phyloP scores from a whole-genome alignment of 2,797 vertebrate species.

The Neomorphus geoffroyi region DNA sequence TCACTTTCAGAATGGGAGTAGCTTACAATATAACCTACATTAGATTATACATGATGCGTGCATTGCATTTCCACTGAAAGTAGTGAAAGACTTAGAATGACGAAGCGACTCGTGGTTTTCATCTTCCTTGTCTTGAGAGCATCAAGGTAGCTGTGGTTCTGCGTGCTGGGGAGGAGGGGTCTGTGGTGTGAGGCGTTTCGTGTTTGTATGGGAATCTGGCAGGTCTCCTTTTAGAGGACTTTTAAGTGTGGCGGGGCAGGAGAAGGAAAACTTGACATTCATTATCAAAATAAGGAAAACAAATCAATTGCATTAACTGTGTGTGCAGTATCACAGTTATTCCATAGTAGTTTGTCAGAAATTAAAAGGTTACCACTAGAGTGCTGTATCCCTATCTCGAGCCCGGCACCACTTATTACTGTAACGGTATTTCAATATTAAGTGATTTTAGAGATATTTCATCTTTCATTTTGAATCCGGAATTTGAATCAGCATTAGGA shows the following conservation, averaged over 20 bases:
- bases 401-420: slow-evolving; percentile 64
- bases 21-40: slow-evolving; percentile 35
- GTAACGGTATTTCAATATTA: slow-evolving; percentile 71
- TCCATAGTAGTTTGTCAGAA: slow-evolving; percentile 62
- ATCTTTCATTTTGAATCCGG: slow-evolving; percentile 75
- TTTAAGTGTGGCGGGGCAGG: slow-evolving; percentile 3
- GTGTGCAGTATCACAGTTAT: slow-evolving; percentile 20
- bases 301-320: slow-evolving; percentile 46
- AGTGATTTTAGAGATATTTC: slow-evolving; percentile 72
- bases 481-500: slow-evolving; percentile 74
- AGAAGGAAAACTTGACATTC: slow-evolving; percentile 19
- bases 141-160: background rate
- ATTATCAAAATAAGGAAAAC: slow-evolving; percentile 57
- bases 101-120: background rate
- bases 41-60: background rate
- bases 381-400: slow-evolving; percentile 50
- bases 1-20: background rate
- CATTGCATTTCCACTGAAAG: background rate
- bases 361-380: slow-evolving; percentile 74
- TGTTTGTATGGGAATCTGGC: background rate
- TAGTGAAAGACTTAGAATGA: background rate
- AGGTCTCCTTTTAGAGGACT: slow-evolving; percentile 16
- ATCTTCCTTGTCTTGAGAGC: background rate
- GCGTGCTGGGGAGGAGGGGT: background rate
- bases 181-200: background rate